Base-by-base conservation (phyloP, 2,113 vertebrate genomes). In the Picathartes gymnocephalus region DNA sequence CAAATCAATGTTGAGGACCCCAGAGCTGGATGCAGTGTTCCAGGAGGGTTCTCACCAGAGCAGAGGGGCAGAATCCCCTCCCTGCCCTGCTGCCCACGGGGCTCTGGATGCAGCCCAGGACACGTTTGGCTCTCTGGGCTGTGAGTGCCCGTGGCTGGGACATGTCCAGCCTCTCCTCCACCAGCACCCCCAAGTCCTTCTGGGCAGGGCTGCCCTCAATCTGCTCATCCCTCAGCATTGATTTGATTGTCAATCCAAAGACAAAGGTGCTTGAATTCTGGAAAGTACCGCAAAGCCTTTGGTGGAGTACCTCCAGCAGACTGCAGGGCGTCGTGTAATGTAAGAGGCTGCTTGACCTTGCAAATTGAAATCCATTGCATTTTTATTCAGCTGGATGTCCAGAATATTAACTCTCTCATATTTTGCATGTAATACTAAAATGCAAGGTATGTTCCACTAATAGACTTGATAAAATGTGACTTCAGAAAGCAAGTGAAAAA, bases 361-460 rank as follows among this genome's bases (percentile, higher is more conserved):
- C 77, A 91, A 96, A 93, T 13, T 70, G 44, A 95, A 97, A 93
- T 92, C 83, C 86, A 73, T 3, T 51, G 39, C 79, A 80, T 74
- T 77, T 96, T 96, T 92, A 96, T 89, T 70, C 68, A 97, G 92
- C 91, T 83, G 86, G 27, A 88, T 47, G 86, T 64, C 78, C 87
- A 94, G 78, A 96, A 92, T 79, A 95, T 78, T 91, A 96, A 94
- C 76, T 51, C 24, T 87, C 66, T 35, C 24, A 22, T 69, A 76
- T 93, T 95, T 92, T 90, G n/a, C 50, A 81, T 48, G 25, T 40
- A 60, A 87, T 89, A 95, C 70, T 94, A 94, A 97, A 95, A 86
- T n/a, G 23, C 70, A 92, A 58, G 40, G 16, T 40, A 71, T 57
- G 17, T 92, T 91, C 48, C 23, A 78, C n/a, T 91, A 54, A 39